Percentiles rank a stretch among this genome's conserved stretches.
Conservation (phyloP, 2,888 invertebrate genomes). For the Xanthia togata region DNA sequence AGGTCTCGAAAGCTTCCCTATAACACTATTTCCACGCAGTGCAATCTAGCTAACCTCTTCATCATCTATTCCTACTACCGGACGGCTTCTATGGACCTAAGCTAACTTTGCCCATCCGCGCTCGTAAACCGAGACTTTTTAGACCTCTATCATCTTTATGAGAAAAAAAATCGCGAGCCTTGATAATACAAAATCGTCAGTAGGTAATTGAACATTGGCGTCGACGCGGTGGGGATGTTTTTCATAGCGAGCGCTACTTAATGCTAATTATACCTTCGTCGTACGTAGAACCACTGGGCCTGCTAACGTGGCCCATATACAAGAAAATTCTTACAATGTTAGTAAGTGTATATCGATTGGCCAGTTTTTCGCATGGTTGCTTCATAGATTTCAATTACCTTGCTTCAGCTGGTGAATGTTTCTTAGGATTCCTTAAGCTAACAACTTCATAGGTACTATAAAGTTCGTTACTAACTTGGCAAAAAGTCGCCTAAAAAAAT, state of each 20-base stretch:
- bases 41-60: neutral
- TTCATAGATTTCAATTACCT: conserved; percentile 24
- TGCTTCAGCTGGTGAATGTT: conserved; percentile 12
- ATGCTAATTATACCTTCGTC: conserved; percentile 46
- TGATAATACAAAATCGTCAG: conserved; percentile 57
- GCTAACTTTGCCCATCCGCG: no score
- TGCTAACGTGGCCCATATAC: conserved; percentile 56
- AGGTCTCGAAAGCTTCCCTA: neutral
- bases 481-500: neutral
- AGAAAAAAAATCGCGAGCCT: conserved; percentile 34
- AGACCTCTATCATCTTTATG: conserved; percentile 6
- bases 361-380: conserved; percentile 49
- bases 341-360: conserved; percentile 38
- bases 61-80: neutral
- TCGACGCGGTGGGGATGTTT: conserved; percentile 62
- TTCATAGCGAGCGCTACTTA: conserved; percentile 54
- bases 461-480: neutral
- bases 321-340: conserved; percentile 55
- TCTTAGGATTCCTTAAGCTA: conserved; percentile 6
- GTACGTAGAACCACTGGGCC: conserved; percentile 37
- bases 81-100: neutral
- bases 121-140: conserved; percentile 5
- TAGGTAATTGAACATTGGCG: conserved; percentile 61
- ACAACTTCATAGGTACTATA: neutral
- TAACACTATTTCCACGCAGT: neutral